Base-by-base conservation (phyloP, 2,888 invertebrate genomes). In the Rhingia rostrata region DNA sequence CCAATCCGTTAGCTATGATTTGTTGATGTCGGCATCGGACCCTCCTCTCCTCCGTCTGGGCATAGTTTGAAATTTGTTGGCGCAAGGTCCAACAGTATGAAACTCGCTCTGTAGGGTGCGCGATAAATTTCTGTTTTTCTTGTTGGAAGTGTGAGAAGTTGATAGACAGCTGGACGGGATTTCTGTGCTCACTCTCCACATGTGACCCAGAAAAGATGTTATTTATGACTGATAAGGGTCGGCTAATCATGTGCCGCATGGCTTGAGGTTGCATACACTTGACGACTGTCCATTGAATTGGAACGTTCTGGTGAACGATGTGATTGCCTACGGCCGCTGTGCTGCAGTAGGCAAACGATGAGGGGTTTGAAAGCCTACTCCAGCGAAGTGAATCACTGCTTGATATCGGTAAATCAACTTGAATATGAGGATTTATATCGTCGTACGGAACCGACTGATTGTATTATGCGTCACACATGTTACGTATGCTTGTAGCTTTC, bases 1-100 rank as follows among this genome's bases (percentile, higher is more conserved):
- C 80, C 41, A 84, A 84, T 84, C 84, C 84, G 80, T 84, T 84
- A 70, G 84, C 53, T 80, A 75, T 84, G 80, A 84, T 80, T 84
- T 84, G 84, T 84, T 80, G 84, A 56, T 84, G 84, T 75, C 84
- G 80, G 75, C 84, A 66, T 70, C 69, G 80, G 84, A 84, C 84
- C 84, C 43, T 64, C 37, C 39, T 61, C 66, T 75, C 80, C 56
- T 41, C 39, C 5, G 56, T 30, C 35, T 5, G 5, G 10, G 4
- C 4, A 7, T 41, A 32, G 39, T 54, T 30, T 12, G 41, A 49
- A 33, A 39, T 10, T 69, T n/a, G 1, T 53, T n/a, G 53, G 32
- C 7, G 22, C 22, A 22, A 22, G 0, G n/a, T 60, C 30, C 6
- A 22, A 4, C 32, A 22, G 39, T 30, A 7, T 32, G 10, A n/a